Evolutionary conservation across 2,113 vertebrate species (phyloP).

Genomic region (Chaenocephalus aceratus): DNA sequence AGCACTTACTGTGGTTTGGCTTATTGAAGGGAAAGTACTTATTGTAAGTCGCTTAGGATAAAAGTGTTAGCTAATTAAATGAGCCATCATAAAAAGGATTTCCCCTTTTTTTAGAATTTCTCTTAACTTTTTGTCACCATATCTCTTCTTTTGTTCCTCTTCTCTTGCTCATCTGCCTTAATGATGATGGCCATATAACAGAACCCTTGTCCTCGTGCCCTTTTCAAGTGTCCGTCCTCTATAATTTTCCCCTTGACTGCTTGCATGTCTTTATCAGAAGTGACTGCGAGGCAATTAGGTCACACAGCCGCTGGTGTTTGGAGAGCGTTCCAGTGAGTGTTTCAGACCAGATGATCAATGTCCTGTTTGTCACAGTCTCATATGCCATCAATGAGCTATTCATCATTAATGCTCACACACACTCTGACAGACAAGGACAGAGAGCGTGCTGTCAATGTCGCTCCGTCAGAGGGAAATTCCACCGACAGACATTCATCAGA

Average conservation of each 20-base stretch:
- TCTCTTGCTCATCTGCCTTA: neutral
- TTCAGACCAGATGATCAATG: constrained; percentile 68
- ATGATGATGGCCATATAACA: constrained; percentile 32
- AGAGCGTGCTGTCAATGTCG: constrained; percentile 15
- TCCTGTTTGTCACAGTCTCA: constrained; percentile 61
- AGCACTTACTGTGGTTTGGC: too few species aligned
- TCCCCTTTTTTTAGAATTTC: constrained; percentile 12
- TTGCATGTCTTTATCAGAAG: constrained; percentile 31
- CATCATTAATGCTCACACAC: constrained; percentile 48
- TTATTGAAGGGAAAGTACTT: too few species aligned
- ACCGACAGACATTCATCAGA: constrained; percentile 14
- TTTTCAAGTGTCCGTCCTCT: constrained; percentile 47
- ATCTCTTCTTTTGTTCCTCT: neutral
- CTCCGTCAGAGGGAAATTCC: constrained; percentile 51
- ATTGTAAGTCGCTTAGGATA: too few species aligned
- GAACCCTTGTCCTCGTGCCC: constrained; percentile 17
- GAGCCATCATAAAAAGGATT: neutral
- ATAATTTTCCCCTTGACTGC: constrained; percentile 39
- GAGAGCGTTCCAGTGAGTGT: constrained; percentile 5
- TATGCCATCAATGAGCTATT: constrained; percentile 65
- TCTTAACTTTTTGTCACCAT: neutral
- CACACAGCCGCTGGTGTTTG: constrained; percentile 51
- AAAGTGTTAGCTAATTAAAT: neutral
- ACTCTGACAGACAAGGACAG: constrained; percentile 52
- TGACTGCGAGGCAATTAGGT: constrained; percentile 49